Conservation (phyloP, 2,888 invertebrate genomes). For the Emesis furor region DNA sequence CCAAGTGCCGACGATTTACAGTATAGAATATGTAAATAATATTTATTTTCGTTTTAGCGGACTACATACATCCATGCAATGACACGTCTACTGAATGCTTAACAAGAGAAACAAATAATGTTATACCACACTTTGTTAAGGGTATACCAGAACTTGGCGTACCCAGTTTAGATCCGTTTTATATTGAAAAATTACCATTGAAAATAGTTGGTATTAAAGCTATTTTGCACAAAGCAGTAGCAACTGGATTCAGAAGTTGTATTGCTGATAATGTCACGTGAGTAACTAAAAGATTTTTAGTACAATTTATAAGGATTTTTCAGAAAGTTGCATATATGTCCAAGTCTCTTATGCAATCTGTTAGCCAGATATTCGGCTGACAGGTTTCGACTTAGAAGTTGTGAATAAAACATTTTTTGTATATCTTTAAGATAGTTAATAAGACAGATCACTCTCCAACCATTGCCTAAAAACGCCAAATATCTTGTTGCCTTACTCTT, state of each 20-base stretch:
- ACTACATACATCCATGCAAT: constrained; percentile 86
- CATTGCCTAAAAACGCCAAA: too few species aligned
- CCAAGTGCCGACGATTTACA: too few species aligned
- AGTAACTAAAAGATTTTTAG: constrained; percentile 24
- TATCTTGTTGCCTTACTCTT: too few species aligned
- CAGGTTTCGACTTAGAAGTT: too few species aligned
- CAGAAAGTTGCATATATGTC: too few species aligned
- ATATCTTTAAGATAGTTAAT: too few species aligned
- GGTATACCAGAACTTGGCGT: constrained; percentile 84
- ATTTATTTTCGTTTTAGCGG: constrained; percentile 82
- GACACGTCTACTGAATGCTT: constrained; percentile 83
- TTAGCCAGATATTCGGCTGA: too few species aligned
- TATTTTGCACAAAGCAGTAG: constrained; percentile 78
- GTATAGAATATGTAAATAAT: too few species aligned
- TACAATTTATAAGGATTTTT: too few species aligned
- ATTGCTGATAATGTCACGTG: constrained; percentile 81
- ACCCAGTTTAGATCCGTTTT: constrained; percentile 80
- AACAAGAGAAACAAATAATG: constrained; percentile 84
- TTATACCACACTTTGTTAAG: constrained; percentile 86
- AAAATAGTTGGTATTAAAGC: constrained; percentile 79
- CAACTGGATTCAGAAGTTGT: constrained; percentile 81
- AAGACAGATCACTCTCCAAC: too few species aligned
- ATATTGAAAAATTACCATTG: constrained; percentile 79
- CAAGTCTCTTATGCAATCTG: too few species aligned
- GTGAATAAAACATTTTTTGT: too few species aligned